Percentiles rank a stretch among this genome's conserved stretches.
phyloP scores from a whole-genome alignment of 2,888 invertebrate species.

The Tetropium fuscum region DNA sequence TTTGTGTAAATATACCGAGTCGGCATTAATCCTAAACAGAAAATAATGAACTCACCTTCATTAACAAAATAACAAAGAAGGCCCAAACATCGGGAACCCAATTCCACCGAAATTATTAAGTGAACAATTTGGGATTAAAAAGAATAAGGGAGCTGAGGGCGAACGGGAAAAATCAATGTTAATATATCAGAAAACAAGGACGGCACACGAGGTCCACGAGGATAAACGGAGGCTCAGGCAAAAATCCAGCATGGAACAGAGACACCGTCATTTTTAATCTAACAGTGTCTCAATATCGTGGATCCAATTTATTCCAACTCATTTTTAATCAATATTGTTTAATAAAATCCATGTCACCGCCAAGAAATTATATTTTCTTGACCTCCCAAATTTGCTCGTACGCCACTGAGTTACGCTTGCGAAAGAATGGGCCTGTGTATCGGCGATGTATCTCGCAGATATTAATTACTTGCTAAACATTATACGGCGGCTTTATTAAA shows the following conservation, averaged over 20 bases:
- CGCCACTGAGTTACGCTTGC: neutral
- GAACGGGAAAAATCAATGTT: constrained; percentile 18
- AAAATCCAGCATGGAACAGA: no score
- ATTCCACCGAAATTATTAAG: constrained; percentile 26
- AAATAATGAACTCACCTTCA: constrained; percentile 24
- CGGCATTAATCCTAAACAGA: constrained; percentile 26
- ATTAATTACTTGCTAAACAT: constrained; percentile 58
- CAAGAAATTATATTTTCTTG: no score
- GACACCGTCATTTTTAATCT: no score
- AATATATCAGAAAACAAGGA: constrained; percentile 12
- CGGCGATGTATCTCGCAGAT: constrained; percentile 40
- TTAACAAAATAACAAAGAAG: constrained; percentile 28
- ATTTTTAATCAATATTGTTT: no score
- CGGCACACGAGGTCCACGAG: no score
- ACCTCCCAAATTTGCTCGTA: neutral
- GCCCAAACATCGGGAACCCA: constrained; percentile 23
- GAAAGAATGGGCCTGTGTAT: neutral
- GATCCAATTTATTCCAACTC: no score
- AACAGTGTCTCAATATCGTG: no score
- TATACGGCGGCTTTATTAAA: constrained; percentile 59
- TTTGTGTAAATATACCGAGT: constrained; percentile 26
- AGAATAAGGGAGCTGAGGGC: constrained; percentile 22
- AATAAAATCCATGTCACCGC: no score
- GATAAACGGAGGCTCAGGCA: no score
- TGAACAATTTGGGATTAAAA: constrained; percentile 30